phyloP scores from a whole-genome alignment of 1,140 invertebrate genomes.

The Tigriopus japonicus region DNA sequence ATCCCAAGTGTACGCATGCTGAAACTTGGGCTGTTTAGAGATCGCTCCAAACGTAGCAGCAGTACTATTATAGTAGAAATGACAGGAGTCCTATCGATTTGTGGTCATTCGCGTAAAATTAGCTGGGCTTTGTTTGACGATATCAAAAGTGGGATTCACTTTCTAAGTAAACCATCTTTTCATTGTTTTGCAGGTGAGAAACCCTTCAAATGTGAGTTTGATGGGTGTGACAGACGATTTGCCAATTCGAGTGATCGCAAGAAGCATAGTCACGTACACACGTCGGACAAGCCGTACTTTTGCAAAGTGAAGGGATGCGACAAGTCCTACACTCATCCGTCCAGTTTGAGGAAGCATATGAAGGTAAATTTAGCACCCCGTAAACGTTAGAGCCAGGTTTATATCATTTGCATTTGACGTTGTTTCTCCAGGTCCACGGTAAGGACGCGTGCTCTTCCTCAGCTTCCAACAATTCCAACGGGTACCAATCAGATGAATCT shows the following conservation, averaged over 20 bases:
- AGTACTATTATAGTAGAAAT: no score
- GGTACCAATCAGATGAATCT: background rate
- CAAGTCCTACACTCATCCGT: conserved; percentile 96
- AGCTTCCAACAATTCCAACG: background rate
- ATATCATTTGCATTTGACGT: background rate
- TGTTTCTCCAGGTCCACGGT: conserved; percentile 1
- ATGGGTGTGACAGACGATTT: conserved; percentile 85
- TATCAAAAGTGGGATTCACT: no score
- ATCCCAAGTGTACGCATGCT: no score
- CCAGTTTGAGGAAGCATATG: conserved; percentile 90
- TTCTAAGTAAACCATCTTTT: background rate
- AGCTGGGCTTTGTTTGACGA: no score
- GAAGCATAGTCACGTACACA: conserved; percentile 97
- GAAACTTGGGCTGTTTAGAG: no score
- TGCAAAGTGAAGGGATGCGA: conserved; percentile 87
- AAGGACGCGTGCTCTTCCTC: background rate
- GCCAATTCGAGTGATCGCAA: conserved; percentile 96
- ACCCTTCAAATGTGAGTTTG: conserved; percentile 92
- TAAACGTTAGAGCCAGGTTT: background rate
- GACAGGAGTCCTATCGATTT: no score
- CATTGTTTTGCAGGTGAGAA: conserved; percentile 69
- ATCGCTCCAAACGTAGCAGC: no score
- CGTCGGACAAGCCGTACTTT: conserved; percentile 96
- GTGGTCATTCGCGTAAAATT: no score
- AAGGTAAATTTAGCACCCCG: conserved; percentile 41